Evolutionary conservation across 2,113 vertebrate species (phyloP).

Genomic region (Perccottus glenii): DNA sequence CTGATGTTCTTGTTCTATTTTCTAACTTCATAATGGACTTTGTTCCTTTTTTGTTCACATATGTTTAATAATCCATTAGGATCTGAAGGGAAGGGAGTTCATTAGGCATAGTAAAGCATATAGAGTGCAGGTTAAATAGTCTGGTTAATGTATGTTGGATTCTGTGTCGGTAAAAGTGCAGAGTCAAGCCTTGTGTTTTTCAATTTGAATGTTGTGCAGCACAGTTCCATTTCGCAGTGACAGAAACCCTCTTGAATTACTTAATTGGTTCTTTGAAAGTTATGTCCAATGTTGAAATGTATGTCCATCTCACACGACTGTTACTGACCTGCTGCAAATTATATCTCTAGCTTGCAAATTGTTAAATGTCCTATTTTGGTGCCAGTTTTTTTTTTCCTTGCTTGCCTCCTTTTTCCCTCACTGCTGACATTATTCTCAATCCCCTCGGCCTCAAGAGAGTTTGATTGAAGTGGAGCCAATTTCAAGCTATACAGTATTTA

Average conservation of each 20-base stretch:
- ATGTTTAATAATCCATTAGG: slow-evolving; percentile 47
- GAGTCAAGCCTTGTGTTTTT: slow-evolving; percentile 10
- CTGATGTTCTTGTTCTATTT: slow-evolving; percentile 35
- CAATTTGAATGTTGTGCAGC: slow-evolving; percentile 8
- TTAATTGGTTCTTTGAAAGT: slow-evolving; percentile 53
- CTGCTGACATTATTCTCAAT: slow-evolving; percentile 62
- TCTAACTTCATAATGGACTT: slow-evolving; percentile 37
- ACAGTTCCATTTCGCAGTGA: slow-evolving; percentile 29
- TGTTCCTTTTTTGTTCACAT: slow-evolving; percentile 29
- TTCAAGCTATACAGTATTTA: slow-evolving; percentile 69
- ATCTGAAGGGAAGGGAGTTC: slow-evolving; percentile 10
- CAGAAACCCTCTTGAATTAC: slow-evolving; percentile 47
- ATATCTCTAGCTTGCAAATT: slow-evolving; percentile 62
- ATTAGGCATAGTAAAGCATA: slow-evolving; percentile 19
- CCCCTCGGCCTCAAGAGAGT: slow-evolving; percentile 63
- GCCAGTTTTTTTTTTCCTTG: slow-evolving; percentile 42
- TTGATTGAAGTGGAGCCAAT: slow-evolving; percentile 77
- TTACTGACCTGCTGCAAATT: slow-evolving; percentile 70
- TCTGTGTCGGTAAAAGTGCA: slow-evolving; percentile 22
- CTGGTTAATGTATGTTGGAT: slow-evolving; percentile 13
- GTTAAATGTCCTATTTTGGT: slow-evolving; percentile 59
- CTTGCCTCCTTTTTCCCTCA: slow-evolving; percentile 51
- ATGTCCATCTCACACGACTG: slow-evolving; percentile 59
- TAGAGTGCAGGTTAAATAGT: slow-evolving; percentile 6
- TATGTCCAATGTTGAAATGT: slow-evolving; percentile 47